Evolutionary conservation across 2,113 vertebrate genomes (phyloP).

Genomic region (Asarcornis scutulata): DNA sequence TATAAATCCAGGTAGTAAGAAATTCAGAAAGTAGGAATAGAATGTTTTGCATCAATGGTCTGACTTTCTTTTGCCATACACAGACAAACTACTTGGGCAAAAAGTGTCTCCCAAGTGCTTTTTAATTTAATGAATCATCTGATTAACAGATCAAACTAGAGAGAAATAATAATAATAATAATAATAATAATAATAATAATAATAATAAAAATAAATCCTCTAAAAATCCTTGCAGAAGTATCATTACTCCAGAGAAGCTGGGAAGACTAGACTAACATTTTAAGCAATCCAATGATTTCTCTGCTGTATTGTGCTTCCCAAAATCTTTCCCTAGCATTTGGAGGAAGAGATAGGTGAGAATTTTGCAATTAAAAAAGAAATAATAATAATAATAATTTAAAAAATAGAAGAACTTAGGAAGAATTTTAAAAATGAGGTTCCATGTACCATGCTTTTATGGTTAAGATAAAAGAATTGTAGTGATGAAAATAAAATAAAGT

Average conservation of each 20-base stretch:
- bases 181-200: no score
- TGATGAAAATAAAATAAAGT: background rate
- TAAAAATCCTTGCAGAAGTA: background rate
- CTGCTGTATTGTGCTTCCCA: background rate
- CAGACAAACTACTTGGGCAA: background rate
- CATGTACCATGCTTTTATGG: background rate
- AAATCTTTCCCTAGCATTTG: background rate
- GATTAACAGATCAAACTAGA: background rate
- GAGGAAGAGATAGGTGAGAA: background rate
- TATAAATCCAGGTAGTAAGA: background rate
- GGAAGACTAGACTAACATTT: background rate
- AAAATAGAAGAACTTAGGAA: background rate
- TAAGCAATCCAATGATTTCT: background rate
- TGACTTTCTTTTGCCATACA: background rate
- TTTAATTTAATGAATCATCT: background rate
- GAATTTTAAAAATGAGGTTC: background rate
- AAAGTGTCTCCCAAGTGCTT: background rate
- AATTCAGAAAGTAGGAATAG: conserved; percentile 2
- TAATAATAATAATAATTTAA: background rate
- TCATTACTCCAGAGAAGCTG: background rate
- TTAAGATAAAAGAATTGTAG: background rate
- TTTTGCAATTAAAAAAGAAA: background rate
- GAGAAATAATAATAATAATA: background rate
- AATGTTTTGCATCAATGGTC: background rate
- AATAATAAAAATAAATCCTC: background rate